A percentile compares a stretch with the other conserved stretches of the same genome.
phyloP scores from a whole-genome alignment of 1,140 invertebrate genomes.

The Bathynomus jamesi region DNA sequence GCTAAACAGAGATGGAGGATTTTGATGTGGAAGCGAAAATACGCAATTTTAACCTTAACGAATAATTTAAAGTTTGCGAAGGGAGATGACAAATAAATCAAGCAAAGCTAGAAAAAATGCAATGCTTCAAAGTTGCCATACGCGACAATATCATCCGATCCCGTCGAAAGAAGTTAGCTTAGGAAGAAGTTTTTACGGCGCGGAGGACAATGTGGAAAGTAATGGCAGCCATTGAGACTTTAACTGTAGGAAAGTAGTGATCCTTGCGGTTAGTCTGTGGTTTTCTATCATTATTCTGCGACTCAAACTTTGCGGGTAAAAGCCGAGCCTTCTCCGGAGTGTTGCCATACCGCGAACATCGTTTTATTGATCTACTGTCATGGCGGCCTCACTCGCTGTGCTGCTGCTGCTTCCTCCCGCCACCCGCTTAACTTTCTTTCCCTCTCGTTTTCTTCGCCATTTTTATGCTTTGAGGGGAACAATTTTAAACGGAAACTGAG shows the following conservation, averaged over 20 bases:
- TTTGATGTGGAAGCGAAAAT: no score
- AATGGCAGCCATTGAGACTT: background rate
- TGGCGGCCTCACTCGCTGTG: no score
- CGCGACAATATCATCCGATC: background rate
- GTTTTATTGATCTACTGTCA: conserved; percentile 1
- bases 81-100: background rate
- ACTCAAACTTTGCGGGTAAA: background rate
- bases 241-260: background rate
- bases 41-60: background rate
- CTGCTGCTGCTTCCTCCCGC: background rate
- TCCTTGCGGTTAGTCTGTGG: background rate
- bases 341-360: background rate
- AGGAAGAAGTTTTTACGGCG: background rate
- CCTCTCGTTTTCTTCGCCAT: background rate
- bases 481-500: background rate
- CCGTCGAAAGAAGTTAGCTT: background rate
- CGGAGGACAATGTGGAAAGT: background rate
- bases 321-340: background rate
- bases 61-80: background rate
- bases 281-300: background rate
- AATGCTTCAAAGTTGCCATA: background rate
- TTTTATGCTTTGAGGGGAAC: background rate
- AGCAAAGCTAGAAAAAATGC: background rate
- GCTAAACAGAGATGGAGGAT: no score
- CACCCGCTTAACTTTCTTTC: background rate